Evolutionary conservation across 2,888 invertebrate genomes (phyloP).

Genomic region (Tetanocera ferruginea): DNA sequence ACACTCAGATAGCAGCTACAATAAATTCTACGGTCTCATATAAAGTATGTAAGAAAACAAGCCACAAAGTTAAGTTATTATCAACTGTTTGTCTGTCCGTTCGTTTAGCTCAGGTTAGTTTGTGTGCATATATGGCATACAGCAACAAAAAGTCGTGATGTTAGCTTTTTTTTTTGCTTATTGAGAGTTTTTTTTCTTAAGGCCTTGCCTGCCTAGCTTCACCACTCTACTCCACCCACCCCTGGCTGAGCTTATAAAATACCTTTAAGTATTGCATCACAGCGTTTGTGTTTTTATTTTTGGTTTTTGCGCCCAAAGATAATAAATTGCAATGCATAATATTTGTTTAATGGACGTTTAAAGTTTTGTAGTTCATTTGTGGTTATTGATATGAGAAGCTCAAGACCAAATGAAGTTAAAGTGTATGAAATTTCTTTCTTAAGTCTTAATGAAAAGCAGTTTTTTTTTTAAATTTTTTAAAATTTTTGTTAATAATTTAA

Average conservation of each 20-base stretch:
- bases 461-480: not conserved
- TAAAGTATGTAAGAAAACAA: too few relatives aligned
- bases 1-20: too few relatives aligned
- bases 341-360: not conserved
- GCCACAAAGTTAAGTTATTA: not conserved
- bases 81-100: not conserved
- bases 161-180: not conserved
- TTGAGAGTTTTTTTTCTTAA: too few relatives aligned
- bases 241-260: not conserved
- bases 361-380: not conserved
- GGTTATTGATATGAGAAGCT: not conserved
- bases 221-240: not conserved
- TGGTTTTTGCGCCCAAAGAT: not conserved
- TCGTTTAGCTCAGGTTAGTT: not conserved
- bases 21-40: too few relatives aligned
- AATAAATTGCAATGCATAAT: not conserved
- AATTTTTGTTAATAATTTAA: too few relatives aligned
- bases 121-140: not conserved
- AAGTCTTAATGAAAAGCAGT: too few relatives aligned
- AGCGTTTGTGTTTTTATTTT: not conserved
- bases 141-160: constrained; percentile 4
- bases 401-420: not conserved
- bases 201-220: too few relatives aligned
- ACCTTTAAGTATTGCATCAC: not conserved
- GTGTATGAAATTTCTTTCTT: too few relatives aligned